Percentiles rank a stretch among this genome's conserved stretches.
These are phyloP conservation scores for Anthopleura sola DNA, from an alignment of 64 coral and sea anemone genomes.

Conservation along the genomic window DNA sequence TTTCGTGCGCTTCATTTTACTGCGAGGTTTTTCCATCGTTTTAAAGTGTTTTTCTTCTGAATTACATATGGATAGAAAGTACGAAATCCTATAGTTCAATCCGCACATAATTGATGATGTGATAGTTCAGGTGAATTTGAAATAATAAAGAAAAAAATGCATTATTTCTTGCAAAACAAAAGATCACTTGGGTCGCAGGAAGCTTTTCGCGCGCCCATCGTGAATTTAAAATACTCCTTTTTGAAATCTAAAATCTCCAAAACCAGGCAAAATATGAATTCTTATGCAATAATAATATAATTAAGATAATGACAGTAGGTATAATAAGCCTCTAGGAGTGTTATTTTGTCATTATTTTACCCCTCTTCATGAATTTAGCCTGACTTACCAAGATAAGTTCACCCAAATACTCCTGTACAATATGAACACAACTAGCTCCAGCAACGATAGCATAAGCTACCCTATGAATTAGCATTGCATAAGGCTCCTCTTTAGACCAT, in stretches of 20 bases:
- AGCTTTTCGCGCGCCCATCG: background rate
- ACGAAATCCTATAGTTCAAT: no score
- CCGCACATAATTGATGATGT: no score
- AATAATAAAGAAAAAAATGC: background rate
- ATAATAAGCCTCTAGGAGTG: background rate
- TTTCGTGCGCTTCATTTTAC: background rate
- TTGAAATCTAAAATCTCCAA: background rate
- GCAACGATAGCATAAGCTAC: background rate
- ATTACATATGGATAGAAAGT: background rate
- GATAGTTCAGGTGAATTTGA: no score
- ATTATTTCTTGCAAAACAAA: no score
- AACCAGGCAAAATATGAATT: background rate
- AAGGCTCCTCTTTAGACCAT: background rate
- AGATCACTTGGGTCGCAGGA: background rate
- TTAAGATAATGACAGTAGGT: background rate
- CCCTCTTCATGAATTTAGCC: background rate
- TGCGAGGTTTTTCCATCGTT: background rate
- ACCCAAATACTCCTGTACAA: conserved; percentile 6
- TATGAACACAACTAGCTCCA: conserved; percentile 10
- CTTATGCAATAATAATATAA: background rate
- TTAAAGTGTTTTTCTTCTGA: background rate
- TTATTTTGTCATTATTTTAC: background rate
- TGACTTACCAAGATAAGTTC: conserved; percentile 26
- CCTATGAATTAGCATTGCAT: background rate
- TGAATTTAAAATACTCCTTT: background rate